Percentiles rank a stretch among this genome's conserved stretches.
Evolutionary conservation across 2,113 vertebrate species (phyloP).

Genomic region (Himantopus leucocephalus): DNA sequence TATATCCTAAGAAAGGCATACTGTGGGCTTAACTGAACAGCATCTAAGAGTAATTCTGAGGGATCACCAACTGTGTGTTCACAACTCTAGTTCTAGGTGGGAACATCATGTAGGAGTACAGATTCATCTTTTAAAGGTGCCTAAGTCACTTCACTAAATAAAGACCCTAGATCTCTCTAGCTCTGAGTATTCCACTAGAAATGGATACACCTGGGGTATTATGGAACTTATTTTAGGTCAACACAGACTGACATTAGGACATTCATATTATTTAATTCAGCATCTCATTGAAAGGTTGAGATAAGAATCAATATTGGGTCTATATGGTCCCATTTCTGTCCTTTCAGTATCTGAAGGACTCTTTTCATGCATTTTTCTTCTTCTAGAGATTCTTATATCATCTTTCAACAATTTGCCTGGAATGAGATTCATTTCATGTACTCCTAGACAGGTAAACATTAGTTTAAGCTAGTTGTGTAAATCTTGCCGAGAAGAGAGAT

Average conservation of each 20-base stretch:
- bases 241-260: background rate
- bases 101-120: slow-evolving; percentile 33
- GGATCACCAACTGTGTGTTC: slow-evolving; percentile 46
- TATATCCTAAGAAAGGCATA: slow-evolving; percentile 31
- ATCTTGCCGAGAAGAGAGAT: background rate
- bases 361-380: background rate
- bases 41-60: slow-evolving; percentile 4
- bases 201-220: background rate
- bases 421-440: background rate
- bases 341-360: background rate
- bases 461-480: background rate
- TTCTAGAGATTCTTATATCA: background rate
- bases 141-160: background rate
- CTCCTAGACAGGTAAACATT: background rate
- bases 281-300: background rate
- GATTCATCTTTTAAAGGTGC: background rate
- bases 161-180: background rate
- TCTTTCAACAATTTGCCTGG: background rate
- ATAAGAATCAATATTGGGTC: background rate
- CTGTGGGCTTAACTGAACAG: slow-evolving; percentile 36
- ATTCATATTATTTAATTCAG: background rate
- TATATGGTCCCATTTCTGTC: background rate
- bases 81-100: slow-evolving; percentile 31
- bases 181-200: background rate
- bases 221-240: background rate